Percentiles rank a stretch among this genome's conserved stretches.
These are phyloP conservation scores for Sturmia bella DNA, from an alignment of 2,888 invertebrate genomes.

Conservation along the genomic window DNA sequence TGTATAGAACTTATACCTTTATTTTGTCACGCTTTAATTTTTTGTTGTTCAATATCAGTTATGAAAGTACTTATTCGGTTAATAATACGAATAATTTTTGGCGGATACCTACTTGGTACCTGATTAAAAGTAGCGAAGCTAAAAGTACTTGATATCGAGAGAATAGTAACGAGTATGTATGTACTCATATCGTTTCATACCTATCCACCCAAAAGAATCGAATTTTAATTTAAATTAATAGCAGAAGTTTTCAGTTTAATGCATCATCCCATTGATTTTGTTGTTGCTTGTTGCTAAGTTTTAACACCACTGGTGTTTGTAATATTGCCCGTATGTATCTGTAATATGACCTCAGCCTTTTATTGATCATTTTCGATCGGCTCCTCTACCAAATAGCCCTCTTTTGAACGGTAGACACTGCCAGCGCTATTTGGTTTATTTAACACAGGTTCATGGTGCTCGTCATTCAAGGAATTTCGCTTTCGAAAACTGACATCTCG, in stretches of 20 bases:
- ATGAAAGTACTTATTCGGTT: too few species aligned
- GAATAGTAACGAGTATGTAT: too few species aligned
- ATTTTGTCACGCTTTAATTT: too few species aligned
- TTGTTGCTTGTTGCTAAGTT: background rate
- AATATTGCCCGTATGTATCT: background rate
- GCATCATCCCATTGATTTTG: constrained; percentile 7
- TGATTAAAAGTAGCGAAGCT: too few species aligned
- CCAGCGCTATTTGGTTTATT: constrained; percentile 6
- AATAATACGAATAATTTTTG: too few species aligned
- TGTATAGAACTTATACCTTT: too few species aligned
- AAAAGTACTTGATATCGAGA: too few species aligned
- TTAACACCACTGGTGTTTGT: constrained; percentile 15
- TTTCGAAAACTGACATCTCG: constrained; percentile 66
- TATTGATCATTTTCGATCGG: constrained; percentile 71
- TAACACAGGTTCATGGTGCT: constrained; percentile 1
- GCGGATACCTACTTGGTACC: too few species aligned
- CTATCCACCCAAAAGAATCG: too few species aligned
- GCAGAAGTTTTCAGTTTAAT: background rate
- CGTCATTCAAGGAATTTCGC: constrained; percentile 61
- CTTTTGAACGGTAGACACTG: constrained; percentile 73
- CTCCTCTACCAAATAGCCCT: constrained; percentile 78
- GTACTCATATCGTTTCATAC: too few species aligned
- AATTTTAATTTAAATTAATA: too few species aligned
- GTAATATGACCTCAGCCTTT: constrained; percentile 4
- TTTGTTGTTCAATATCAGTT: too few species aligned